These are phyloP conservation scores for Gymnoscopelus braueri DNA, from an alignment of 2,797 vertebrate genomes.

Conservation along the genomic window DNA sequence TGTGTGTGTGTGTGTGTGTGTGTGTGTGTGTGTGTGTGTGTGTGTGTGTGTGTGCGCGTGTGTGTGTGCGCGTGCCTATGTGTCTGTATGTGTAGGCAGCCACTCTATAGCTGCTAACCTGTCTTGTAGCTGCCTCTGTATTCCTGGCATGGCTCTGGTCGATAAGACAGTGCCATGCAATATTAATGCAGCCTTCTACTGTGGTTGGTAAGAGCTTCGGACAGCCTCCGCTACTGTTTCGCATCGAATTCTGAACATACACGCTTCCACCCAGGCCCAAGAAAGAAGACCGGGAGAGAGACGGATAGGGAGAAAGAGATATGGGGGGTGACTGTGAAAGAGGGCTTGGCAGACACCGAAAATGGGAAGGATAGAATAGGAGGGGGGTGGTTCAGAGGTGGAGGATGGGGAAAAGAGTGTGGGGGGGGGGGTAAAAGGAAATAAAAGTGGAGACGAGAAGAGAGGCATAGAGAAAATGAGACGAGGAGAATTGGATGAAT, in stretches of 20 bases:
- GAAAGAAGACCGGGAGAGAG: constrained; percentile 38
- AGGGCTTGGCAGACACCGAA: no score
- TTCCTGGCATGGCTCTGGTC: constrained; percentile 79
- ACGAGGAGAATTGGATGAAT: no score
- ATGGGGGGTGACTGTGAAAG: constrained; percentile 10
- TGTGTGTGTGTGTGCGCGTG: background rate
- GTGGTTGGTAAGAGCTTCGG: constrained; percentile 76
- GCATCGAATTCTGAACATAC: constrained; percentile 64
- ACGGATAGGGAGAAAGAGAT: constrained; percentile 33
- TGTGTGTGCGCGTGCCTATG: no score
- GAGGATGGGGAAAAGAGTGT: constrained; percentile 25
- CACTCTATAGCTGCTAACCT: constrained; percentile 67
- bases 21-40: constrained; percentile 12
- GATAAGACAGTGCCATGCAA: constrained; percentile 80
- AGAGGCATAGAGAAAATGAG: no score
- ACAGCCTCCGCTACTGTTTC: constrained; percentile 71
- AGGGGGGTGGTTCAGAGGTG: constrained; percentile 22
- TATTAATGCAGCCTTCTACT: constrained; percentile 79
- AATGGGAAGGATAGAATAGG: constrained; percentile 36
- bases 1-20: constrained; percentile 36
- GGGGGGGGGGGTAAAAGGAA: constrained; percentile 43
- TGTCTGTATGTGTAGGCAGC: constrained; percentile 20
- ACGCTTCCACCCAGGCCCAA: constrained; percentile 48
- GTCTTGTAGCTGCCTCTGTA: constrained; percentile 70
- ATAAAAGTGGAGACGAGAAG: constrained; percentile 32